These are phyloP conservation scores for Habrosyne pyritoides DNA, from an alignment of 2,888 invertebrate species.

Conservation along the genomic window DNA sequence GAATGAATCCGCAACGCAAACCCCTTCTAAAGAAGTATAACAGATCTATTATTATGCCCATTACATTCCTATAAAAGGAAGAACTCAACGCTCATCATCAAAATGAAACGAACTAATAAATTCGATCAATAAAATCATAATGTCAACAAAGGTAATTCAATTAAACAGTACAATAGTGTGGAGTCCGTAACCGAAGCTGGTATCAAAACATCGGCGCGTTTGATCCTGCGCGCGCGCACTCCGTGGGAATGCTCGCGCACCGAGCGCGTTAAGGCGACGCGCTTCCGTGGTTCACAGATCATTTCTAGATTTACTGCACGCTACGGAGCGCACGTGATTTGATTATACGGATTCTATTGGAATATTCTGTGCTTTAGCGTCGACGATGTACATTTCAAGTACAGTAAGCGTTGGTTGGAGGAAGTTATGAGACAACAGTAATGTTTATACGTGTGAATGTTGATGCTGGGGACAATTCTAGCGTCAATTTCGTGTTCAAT, in stretches of 20 bases:
- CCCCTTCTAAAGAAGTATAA: too few species aligned
- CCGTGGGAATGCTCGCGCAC: constrained; percentile 4
- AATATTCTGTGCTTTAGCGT: not conserved
- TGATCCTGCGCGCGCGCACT: constrained; percentile 6
- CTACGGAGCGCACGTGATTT: constrained; percentile 10
- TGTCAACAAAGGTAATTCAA: not conserved
- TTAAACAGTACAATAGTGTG: not conserved
- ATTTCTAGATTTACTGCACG: constrained; percentile 1
- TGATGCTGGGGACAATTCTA: not conserved
- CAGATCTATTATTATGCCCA: too few species aligned
- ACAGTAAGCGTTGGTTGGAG: not conserved
- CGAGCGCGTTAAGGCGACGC: constrained; percentile 10
- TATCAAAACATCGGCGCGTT: constrained; percentile 1
- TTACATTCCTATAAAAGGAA: too few species aligned
- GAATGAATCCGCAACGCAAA: too few species aligned
- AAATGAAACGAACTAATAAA: not conserved
- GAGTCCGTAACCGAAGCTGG: not conserved
- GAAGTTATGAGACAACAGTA: not conserved
- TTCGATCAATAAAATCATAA: not conserved
- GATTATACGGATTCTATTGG: constrained; percentile 2
- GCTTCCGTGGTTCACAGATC: constrained; percentile 6
- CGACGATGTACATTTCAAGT: not conserved
- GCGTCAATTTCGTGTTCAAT: not conserved
- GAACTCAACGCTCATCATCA: too few species aligned
- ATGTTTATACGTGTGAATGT: not conserved